Evolutionary conservation across 2,888 invertebrate genomes (phyloP).

Genomic region (Melanotus villosus): DNA sequence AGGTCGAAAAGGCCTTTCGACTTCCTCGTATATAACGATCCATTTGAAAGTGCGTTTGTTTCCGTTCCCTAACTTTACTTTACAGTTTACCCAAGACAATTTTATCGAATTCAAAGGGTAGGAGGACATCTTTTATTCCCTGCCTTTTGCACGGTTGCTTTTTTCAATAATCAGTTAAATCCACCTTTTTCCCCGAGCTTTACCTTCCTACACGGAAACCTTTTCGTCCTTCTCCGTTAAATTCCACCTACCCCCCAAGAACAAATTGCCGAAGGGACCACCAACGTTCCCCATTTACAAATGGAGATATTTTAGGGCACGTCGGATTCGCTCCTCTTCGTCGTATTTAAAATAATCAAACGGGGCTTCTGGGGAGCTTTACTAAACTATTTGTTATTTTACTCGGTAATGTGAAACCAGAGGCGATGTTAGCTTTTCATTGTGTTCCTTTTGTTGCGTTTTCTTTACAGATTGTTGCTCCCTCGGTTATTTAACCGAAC

Average conservation of each 20-base stretch:
- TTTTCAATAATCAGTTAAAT: conserved; percentile 21
- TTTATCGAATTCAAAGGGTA: neutral
- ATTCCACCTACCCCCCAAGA: too few relatives aligned
- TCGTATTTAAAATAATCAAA: neutral
- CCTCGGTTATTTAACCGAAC: conserved; percentile 3
- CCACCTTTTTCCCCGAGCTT: too few relatives aligned
- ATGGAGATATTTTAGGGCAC: neutral
- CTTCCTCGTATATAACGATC: neutral
- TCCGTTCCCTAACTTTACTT: conserved; percentile 4
- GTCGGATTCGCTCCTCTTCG: neutral
- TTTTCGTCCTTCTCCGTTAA: neutral
- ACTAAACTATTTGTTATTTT: conserved; percentile 19
- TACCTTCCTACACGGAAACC: neutral
- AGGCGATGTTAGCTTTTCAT: conserved; percentile 29
- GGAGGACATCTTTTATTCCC: conserved; percentile 22
- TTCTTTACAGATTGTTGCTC: conserved; percentile 19
- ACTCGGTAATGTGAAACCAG: conserved; percentile 23
- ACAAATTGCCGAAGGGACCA: neutral
- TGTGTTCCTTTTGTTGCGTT: conserved; percentile 26
- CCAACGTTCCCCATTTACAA: neutral
- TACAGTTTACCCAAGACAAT: neutral
- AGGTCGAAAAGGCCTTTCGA: too few relatives aligned
- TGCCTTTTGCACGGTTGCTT: conserved; percentile 26
- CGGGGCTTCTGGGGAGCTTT: neutral
- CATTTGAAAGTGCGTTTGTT: conserved; percentile 12